Conservation (phyloP, 2,113 vertebrate genomes). For the Rhinopithecus roxellana region DNA sequence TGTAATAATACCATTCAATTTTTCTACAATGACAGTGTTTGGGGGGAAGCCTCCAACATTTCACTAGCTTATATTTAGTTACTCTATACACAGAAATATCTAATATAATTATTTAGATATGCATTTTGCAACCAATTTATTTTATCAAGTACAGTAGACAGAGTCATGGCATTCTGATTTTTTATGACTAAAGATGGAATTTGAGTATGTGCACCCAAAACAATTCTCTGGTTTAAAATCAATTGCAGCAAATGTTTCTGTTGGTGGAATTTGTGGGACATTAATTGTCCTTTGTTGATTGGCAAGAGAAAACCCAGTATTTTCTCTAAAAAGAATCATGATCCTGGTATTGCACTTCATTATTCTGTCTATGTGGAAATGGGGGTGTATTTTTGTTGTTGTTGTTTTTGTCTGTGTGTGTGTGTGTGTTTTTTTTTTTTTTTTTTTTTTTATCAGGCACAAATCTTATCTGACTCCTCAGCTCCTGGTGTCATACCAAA, state of each 20-base stretch:
- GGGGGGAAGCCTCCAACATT: not conserved
- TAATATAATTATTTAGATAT: not conserved
- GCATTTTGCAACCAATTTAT: not conserved
- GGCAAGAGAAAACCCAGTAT: not conserved
- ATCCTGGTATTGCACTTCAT: not conserved
- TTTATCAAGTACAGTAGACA: not conserved
- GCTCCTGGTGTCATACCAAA: not conserved
- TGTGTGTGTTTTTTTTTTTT: no score
- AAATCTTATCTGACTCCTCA: not conserved
- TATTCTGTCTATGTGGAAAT: not conserved
- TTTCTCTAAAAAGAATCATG: not conserved
- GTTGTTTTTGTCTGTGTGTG: no score
- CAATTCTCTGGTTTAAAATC: not conserved
- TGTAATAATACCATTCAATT: not conserved
- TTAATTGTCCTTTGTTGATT: not conserved
- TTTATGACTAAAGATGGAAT: not conserved
- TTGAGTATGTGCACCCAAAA: not conserved
- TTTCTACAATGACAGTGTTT: not conserved
- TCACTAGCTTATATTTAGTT: not conserved
- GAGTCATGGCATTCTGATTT: not conserved
- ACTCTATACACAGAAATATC: not conserved
- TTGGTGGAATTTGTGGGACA: not conserved
- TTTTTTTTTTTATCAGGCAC: not conserved
- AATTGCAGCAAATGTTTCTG: not conserved
- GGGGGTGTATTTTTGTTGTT: not conserved